Base-by-base conservation (phyloP, 2,888 invertebrate species). In the Leptarthrus brevirostris region DNA sequence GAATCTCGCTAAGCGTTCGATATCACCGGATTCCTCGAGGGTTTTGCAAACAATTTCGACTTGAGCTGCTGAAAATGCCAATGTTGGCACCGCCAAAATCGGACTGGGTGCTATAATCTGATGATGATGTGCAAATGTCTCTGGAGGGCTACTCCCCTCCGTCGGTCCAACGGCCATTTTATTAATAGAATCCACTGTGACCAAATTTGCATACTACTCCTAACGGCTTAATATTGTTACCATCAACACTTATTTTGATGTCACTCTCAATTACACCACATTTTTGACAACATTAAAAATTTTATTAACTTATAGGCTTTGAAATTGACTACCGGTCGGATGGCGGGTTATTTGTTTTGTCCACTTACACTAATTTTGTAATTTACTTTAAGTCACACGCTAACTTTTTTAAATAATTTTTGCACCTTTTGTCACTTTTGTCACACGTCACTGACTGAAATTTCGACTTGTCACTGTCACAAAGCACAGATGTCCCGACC, bases 11-110 rank as follows among this genome's bases (percentile, higher is more conserved):
- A 96, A 87, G 77, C 95, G 87, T 84, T 96, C 96, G 81, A 96
- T 93, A 85, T 96, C 95, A 76, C 94, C 95, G 82, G 94, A 94
- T 83, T 98, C 98, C 85, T 99, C 98, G 69, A 99, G 89, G 72
- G 97, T 97, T 83, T 96, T 95, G 86, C 96, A 96, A 24, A 95
- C 95, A 80, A 94, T 94, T 66, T 95, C 93, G 78, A 96, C 95
- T 86, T 96, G 95, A 77, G 90, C 87, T 3, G 72, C 72, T 79
- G 93, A 93, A 86, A 95, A 95, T 83, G 93, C 93, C 80, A 93
- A 86, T 75, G 92, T 92, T 75, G 93, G 93, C 82, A 96, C 87
- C 78, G 95, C 94, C 86, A 95, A 91, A 85, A 94, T 90, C 58
- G 93, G 92, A 78, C 91, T 92, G 66, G 94, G 94, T 78, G 91